Conservation (phyloP, 1,140 invertebrate species). For the Schlechtendalia chinensis region DNA sequence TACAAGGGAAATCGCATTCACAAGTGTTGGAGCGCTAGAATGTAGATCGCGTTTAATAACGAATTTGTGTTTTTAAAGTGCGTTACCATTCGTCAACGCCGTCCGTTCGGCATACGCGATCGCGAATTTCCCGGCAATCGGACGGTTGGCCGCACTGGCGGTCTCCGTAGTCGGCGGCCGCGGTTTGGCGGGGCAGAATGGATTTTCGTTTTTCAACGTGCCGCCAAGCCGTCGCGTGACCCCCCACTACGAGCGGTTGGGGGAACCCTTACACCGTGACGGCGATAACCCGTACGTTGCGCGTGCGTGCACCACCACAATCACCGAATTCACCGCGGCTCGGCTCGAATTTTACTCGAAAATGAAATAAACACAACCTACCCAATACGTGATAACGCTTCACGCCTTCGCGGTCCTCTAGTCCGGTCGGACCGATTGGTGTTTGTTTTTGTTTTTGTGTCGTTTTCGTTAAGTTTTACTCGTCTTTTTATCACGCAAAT, state of each 20-base stretch:
- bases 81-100: background rate
- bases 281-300: too few species aligned
- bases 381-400: slow-evolving; percentile 42
- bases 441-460: slow-evolving; percentile 35
- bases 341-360: background rate
- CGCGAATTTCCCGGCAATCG: background rate
- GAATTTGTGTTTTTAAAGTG: slow-evolving; percentile 48
- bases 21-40: slow-evolving; percentile 14
- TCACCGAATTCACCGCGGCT: background rate
- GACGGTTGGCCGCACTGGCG: slow-evolving; percentile 8
- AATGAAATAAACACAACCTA: background rate
- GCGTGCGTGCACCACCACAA: background rate
- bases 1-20: background rate
- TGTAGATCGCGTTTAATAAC: slow-evolving; percentile 46
- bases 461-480: background rate
- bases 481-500: background rate
- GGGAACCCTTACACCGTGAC: too few species aligned
- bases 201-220: slow-evolving; percentile 18
- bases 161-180: background rate
- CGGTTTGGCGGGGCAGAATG: background rate
- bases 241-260: too few species aligned
- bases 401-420: background rate
- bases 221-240: background rate
- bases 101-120: background rate
- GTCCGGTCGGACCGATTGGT: background rate